Conservation (phyloP, 1,140 invertebrate genomes). For the Eueides isabella region DNA sequence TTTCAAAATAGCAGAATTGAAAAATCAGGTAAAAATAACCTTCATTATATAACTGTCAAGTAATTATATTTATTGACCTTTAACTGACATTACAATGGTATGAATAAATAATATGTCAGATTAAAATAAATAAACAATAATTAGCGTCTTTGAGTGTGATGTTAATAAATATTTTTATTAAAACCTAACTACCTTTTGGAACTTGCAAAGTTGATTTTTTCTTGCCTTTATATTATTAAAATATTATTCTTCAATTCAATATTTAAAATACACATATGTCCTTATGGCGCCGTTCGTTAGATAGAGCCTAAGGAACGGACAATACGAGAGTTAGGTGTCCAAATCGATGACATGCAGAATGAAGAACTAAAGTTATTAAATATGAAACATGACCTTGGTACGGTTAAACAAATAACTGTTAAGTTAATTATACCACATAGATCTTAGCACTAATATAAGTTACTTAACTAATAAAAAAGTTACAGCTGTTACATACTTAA, state of each 20-base stretch:
- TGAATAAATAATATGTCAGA: background rate
- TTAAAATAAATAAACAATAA: background rate
- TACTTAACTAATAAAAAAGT: conserved; percentile 58
- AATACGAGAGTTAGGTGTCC: conserved; percentile 86
- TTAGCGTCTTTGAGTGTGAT: background rate
- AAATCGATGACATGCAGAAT: conserved; percentile 85
- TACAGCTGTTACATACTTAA: conserved; percentile 67
- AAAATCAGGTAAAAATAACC: conserved; percentile 83
- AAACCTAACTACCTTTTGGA: background rate
- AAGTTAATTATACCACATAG: background rate
- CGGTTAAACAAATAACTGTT: conserved; percentile 10
- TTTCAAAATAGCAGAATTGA: conserved; percentile 93
- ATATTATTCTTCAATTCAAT: background rate
- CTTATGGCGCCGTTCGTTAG: conserved; percentile 46
- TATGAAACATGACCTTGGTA: conserved; percentile 77
- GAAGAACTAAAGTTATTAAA: conserved; percentile 74
- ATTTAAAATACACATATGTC: background rate
- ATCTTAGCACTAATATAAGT: background rate
- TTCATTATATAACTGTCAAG: background rate
- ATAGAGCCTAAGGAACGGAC: conserved; percentile 87
- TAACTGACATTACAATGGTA: conserved; percentile 2
- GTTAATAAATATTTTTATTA: background rate
- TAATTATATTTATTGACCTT: background rate
- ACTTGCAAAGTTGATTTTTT: background rate
- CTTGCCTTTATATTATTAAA: background rate